Conservation (phyloP, 1,140 invertebrate genomes). For the Zaprionus nigranus region DNA sequence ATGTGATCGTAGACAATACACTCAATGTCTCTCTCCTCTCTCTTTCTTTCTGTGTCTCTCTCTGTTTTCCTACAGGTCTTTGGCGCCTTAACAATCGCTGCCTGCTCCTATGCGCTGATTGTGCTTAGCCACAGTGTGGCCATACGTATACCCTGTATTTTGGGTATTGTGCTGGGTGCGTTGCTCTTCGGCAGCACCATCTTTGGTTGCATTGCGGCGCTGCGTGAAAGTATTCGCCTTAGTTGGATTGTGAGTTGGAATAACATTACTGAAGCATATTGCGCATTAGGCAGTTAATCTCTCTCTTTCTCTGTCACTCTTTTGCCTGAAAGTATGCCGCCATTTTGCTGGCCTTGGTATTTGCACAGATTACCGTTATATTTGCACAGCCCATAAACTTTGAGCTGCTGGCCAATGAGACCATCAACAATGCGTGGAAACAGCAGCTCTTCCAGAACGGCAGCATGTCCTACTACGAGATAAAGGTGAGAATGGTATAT, state of each 20-base stretch:
- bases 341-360: conserved; percentile 64
- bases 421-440: conserved; percentile 69
- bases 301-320: neutral
- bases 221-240: conserved; percentile 62
- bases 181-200: conserved; percentile 72
- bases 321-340: conserved; percentile 59
- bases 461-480: conserved; percentile 72
- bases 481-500: conserved; percentile 53
- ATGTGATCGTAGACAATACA: neutral
- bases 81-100: conserved; percentile 64
- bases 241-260: conserved; percentile 73
- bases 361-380: conserved; percentile 76
- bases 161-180: conserved; percentile 66
- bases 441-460: conserved; percentile 44
- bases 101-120: conserved; percentile 67
- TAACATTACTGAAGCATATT: neutral
- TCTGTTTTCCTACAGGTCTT: conserved; percentile 55
- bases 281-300: neutral
- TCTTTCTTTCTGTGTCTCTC: conserved; percentile 8
- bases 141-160: conserved; percentile 72
- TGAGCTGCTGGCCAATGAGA: conserved; percentile 67
- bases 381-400: conserved; percentile 74
- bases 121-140: conserved; percentile 55
- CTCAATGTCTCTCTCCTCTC: conserved; percentile 8
- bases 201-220: conserved; percentile 66